Evolutionary conservation across 2,797 vertebrate genomes (phyloP), one percentile per base, ranked within the genome.

Genomic region (Diplodus puntazzo): DNA sequence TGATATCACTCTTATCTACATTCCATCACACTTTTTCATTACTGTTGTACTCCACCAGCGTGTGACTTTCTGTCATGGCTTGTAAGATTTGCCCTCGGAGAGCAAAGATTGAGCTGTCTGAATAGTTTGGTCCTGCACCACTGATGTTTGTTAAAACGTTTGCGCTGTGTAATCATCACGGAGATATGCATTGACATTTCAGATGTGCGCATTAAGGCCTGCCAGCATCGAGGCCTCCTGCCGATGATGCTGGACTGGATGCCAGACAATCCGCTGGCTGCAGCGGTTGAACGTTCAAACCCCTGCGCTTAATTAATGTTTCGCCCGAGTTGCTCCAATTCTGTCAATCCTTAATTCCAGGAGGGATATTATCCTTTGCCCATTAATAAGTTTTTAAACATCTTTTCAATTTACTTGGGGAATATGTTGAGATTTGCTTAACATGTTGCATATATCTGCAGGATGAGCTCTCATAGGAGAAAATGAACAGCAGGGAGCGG

Each of bases 261-360:
- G 69, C 64, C 66, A 63, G 68, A 77, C 74, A 49, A 65, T 80
- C 81, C n/a, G n/a, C 66, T 80, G 75, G 77, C 77, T 78, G 60
- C 81, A 78, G 77, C 4, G 52, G 73, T 71, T 79, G 61, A 91
- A 79, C 53, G 25, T 83, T 86, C 81, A 87, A 91, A 88, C 90
- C 82, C 34, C 80, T 79, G 83, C 73, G 64, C 89, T 93, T 94
- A 94, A 95, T 95, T 94, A 94, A 93, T 80, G 91, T 94, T 93
- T 90, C 85, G 84, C 83, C 72, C 83, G 84, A 92, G 69, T 88
- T 90, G 93, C 93, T 95, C 94, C 84, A 93, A 84, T 94, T 95
- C 93, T 90, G 94, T 94, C 94, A 94, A 89, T 95, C 92, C 89
- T 49, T 82, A 77, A 90, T 90, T 92, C 94, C 92, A 91, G 83